Evolutionary conservation across 2,113 vertebrate genomes (phyloP).

Genomic region (Sebastes schlegelii): DNA sequence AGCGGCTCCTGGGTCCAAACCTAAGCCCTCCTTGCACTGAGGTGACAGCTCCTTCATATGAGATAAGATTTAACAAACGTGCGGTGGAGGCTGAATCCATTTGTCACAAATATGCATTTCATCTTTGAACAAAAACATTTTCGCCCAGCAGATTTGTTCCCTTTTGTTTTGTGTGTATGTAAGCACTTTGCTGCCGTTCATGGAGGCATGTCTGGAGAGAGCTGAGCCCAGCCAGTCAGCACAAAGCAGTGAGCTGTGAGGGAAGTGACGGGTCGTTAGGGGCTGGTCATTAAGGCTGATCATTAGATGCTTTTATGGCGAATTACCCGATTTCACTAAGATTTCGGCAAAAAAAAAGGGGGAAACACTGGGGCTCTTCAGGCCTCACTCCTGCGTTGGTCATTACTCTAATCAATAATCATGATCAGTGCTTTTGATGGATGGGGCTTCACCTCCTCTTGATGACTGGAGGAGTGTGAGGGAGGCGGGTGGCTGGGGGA

Average conservation of each 20-base stretch:
- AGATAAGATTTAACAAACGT: constrained; percentile 5
- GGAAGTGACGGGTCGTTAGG: constrained; percentile 74
- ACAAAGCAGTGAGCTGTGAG: constrained; percentile 72
- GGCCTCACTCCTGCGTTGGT: constrained; percentile 41
- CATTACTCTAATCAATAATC: constrained; percentile 76
- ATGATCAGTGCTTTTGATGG: constrained; percentile 85
- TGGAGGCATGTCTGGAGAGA: constrained; percentile 65
- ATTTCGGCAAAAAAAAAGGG: constrained; percentile 32
- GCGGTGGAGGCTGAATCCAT: neutral
- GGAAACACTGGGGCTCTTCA: constrained; percentile 33
- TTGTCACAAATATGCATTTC: constrained; percentile 25
- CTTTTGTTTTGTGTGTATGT: constrained; percentile 62
- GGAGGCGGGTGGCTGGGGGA: constrained; percentile 34
- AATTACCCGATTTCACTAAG: constrained; percentile 67
- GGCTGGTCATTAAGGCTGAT: constrained; percentile 77
- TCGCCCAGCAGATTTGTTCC: constrained; percentile 47
- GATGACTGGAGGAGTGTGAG: constrained; percentile 58
- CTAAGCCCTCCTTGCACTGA: constrained; percentile 67
- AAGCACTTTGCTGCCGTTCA: constrained; percentile 74
- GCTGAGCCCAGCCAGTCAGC: constrained; percentile 70
- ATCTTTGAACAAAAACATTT: constrained; percentile 21
- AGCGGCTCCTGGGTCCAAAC: constrained; percentile 65
- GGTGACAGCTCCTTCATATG: constrained; percentile 57
- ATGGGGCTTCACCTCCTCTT: constrained; percentile 78
- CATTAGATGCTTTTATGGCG: constrained; percentile 80